Evolutionary conservation across 2,113 vertebrate genomes (phyloP).

Genomic region (Opisthocomus hoazin): DNA sequence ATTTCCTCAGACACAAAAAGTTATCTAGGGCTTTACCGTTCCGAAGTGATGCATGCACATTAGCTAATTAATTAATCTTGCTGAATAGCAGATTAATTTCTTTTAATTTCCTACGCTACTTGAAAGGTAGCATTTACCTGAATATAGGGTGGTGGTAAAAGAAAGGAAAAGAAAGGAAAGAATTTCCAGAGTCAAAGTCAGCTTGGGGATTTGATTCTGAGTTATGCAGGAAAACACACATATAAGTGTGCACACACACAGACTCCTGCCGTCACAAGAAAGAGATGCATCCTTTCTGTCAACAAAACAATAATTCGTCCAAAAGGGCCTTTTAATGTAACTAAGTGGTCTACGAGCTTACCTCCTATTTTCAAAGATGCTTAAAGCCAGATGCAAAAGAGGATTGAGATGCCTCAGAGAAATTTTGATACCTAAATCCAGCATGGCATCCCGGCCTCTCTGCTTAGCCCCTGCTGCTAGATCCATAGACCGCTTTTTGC

Average conservation of each 20-base stretch:
- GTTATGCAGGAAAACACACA: background rate
- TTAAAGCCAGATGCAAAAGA: background rate
- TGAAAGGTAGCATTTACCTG: conserved; percentile 1
- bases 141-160: background rate
- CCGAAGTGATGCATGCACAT: conserved; percentile 40
- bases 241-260: rapidly evolving
- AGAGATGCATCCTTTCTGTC: background rate
- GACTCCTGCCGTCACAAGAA: background rate
- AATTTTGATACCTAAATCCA: background rate
- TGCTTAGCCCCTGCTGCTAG: background rate
- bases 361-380: background rate
- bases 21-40: background rate
- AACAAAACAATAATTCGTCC: background rate
- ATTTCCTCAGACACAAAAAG: conserved; percentile 44
- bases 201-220: background rate
- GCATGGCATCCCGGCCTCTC: rapidly evolving
- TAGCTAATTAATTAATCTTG: conserved; percentile 56
- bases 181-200: background rate
- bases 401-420: background rate
- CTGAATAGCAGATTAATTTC: conserved; percentile 50
- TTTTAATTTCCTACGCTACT: conserved; percentile 37
- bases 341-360: background rate
- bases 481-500: background rate
- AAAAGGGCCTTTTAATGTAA: background rate
- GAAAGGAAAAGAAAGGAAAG: background rate